Evolutionary conservation across 2,113 vertebrate species (phyloP).

Genomic region (Cariama cristata): DNA sequence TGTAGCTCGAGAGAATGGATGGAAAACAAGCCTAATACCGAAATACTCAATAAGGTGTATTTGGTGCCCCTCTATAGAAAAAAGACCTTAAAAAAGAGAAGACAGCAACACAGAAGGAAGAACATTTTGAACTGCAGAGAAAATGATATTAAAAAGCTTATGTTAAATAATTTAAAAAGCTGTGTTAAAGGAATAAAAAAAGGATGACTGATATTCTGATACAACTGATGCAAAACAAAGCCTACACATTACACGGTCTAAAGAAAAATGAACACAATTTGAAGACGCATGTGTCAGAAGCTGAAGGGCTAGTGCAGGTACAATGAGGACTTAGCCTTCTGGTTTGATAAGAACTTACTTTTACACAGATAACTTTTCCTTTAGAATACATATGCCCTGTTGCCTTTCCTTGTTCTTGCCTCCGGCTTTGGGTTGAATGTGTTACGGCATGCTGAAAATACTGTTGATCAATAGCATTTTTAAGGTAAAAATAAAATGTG

Average conservation of each 20-base stretch:
- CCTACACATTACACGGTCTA: fast-evolving
- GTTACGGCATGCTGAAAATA: background rate
- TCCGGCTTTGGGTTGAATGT: background rate
- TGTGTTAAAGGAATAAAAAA: background rate
- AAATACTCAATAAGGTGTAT: background rate
- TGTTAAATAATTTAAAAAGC: background rate
- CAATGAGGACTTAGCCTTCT: background rate
- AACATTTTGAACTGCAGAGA: background rate
- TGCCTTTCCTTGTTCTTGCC: background rate
- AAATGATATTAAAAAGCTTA: background rate
- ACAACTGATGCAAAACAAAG: background rate
- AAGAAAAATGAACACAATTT: background rate
- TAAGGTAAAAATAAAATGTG: background rate
- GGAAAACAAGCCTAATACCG: background rate
- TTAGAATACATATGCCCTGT: background rate
- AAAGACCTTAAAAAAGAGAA: background rate
- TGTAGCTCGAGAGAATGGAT: background rate
- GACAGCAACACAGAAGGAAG: background rate
- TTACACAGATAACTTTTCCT: background rate
- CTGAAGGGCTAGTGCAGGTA: background rate
- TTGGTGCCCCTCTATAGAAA: background rate
- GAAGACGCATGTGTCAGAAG: background rate
- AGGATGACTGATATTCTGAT: background rate
- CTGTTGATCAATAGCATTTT: background rate
- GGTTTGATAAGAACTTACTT: background rate